These are phyloP conservation scores for Melozone crissalis DNA, from an alignment of 2,113 vertebrate genomes.

Conservation along the genomic window DNA sequence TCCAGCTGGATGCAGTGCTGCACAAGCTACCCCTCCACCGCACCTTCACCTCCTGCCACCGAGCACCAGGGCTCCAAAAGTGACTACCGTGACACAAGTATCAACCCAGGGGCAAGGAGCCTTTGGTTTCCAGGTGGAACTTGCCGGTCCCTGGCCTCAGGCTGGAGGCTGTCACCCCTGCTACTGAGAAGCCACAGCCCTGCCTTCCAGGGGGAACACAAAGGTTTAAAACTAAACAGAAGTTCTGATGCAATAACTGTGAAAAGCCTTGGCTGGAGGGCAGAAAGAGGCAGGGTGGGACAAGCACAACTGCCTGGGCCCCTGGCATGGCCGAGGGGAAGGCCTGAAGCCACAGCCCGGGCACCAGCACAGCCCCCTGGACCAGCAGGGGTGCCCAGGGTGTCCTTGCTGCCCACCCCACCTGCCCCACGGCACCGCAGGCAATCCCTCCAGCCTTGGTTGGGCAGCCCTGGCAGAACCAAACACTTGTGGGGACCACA, in stretches of 20 bases:
- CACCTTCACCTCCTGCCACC: accelerated
- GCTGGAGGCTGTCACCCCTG: not conserved
- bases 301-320: not conserved
- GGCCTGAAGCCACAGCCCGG: accelerated
- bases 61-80: not conserved
- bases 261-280: constrained; percentile 7
- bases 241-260: not conserved
- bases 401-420: not conserved
- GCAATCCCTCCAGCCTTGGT: accelerated
- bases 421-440: not conserved
- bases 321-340: accelerated
- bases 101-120: not conserved
- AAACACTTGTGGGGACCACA: not conserved
- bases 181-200: not conserved
- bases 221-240: not conserved
- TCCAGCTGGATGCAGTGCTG: accelerated
- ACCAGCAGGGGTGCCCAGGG: accelerated
- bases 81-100: accelerated
- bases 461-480: not conserved
- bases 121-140: not conserved
- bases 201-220: constrained; percentile 27
- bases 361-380: accelerated
- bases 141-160: not conserved
- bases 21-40: not conserved
- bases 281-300: not conserved